phyloP scores from a whole-genome alignment of 2,888 invertebrate genomes.

The Tenthredo mesomela region DNA sequence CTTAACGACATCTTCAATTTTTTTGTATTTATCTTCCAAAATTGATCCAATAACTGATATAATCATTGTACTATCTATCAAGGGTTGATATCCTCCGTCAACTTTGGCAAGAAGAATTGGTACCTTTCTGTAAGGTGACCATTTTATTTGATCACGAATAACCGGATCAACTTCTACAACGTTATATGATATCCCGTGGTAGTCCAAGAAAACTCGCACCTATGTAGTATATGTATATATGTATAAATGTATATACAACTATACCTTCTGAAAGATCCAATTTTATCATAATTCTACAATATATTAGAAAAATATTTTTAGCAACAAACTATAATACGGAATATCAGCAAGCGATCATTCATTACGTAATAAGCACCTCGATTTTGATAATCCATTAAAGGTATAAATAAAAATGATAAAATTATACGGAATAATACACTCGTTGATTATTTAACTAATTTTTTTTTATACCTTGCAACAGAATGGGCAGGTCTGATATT shows the following conservation, averaged over 20 bases:
- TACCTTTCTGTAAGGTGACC: slow-evolving; percentile 97
- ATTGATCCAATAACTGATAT: slow-evolving; percentile 92
- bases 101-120: slow-evolving; percentile 92
- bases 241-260: slow-evolving; percentile 10
- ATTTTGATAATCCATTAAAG: neutral
- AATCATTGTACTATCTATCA: slow-evolving; percentile 97
- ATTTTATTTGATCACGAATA: slow-evolving; percentile 92
- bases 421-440: neutral
- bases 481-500: slow-evolving; percentile 98
- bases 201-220: slow-evolving; percentile 92
- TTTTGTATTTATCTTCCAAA: slow-evolving; percentile 81
- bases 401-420: neutral
- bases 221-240: slow-evolving; percentile 54
- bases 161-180: slow-evolving; percentile 99
- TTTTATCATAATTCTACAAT: neutral
- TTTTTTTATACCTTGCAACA: slow-evolving; percentile 89
- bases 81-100: slow-evolving; percentile 88
- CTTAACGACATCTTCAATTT: slow-evolving; percentile 85
- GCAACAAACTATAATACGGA: neutral
- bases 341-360: neutral
- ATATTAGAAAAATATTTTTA: neutral
- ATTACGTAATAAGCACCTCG: neutral
- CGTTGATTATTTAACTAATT: neutral
- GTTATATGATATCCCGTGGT: slow-evolving; percentile 95
- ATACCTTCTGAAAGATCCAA: slow-evolving; percentile 2